These are phyloP conservation scores for Hapalemur alaotrensis DNA, from an alignment of 2,797 vertebrate species.

Conservation along the genomic window DNA sequence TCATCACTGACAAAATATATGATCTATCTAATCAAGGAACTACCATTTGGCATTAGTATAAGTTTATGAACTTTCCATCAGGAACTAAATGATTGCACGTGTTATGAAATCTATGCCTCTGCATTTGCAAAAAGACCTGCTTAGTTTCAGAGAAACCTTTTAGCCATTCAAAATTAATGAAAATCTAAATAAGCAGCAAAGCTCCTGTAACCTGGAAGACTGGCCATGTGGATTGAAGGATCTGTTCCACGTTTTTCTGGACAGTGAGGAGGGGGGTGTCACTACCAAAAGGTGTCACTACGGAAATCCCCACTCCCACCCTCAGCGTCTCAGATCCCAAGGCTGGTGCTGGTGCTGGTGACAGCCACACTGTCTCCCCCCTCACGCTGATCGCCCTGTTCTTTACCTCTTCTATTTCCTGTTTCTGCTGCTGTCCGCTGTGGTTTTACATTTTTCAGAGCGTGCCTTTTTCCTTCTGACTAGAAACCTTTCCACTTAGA, in stretches of 20 bases:
- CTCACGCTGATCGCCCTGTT: not conserved
- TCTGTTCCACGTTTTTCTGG: fast-evolving
- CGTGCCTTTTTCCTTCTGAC: not conserved
- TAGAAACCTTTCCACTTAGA: not conserved
- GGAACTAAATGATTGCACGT: not conserved
- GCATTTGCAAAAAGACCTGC: not conserved
- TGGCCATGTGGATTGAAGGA: fast-evolving
- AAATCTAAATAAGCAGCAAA: no score
- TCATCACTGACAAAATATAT: not conserved
- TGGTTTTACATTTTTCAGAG: not conserved
- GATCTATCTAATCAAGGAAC: not conserved
- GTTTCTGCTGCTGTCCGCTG: not conserved
- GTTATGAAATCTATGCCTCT: not conserved
- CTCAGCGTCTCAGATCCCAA: no score
- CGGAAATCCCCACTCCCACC: fast-evolving
- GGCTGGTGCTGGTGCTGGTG: not conserved
- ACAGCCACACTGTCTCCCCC: fast-evolving
- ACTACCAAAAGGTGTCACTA: no score
- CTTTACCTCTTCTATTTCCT: not conserved
- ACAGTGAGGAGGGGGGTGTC: no score
- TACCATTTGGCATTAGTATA: not conserved
- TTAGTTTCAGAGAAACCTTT: not conserved
- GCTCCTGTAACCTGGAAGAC: not conserved
- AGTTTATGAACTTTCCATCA: not conserved
- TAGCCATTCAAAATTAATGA: not conserved